Base-by-base conservation (phyloP, 2,888 invertebrate species). In the Silvanus unidentatus region DNA sequence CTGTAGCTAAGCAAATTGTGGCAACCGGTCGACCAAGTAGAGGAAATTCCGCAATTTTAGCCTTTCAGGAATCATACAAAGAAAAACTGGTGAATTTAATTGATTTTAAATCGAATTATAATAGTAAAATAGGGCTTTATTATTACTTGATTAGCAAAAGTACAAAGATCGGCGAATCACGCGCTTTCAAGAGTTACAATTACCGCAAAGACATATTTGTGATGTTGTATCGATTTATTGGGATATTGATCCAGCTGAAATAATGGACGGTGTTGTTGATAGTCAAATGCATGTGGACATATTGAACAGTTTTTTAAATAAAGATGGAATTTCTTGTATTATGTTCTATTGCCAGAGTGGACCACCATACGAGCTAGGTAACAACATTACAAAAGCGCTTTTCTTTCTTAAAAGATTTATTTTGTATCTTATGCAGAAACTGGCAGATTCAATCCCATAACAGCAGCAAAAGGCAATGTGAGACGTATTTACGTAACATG, bases 191-290 rank as follows among this genome's bases (percentile, higher is more conserved):
- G 61, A 70, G 56, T 56, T 82, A 62, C 70, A 72, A 64, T 60
- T 77, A 62, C 63, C 72, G 41, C 84, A 86, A 62, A 76, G 82
- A 49, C 82, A 82, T 65, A 69, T 89, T 1, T 69, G 88, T 48
- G 84, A 85, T 57, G 77, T 81, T 63, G 80, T 80, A 22, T 81
- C 82, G 6, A 70, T 75, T 16, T 73, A 78, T 54, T 68, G 82
- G 48, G 74, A 77, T 57, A 70, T 75, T 43, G 69, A 77, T n/a
- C 53, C 71, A 9, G 77, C 77, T 16, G 75, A 77, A 52, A 73
- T 86, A 2, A 73, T 84, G 69, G 86, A 87, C 45, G 87, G 86
- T 40, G 75, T 86, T 3, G 75, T 79, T 42, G 91, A 91, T 67
- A 77, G 79, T 38, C 79, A 81, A 44, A 63, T 73, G 43, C 79